A percentile compares a stretch with the other conserved stretches of the same genome.
Evolutionary conservation across 1,140 invertebrate species (phyloP).

Genomic region (Drosophila ogumai): DNA sequence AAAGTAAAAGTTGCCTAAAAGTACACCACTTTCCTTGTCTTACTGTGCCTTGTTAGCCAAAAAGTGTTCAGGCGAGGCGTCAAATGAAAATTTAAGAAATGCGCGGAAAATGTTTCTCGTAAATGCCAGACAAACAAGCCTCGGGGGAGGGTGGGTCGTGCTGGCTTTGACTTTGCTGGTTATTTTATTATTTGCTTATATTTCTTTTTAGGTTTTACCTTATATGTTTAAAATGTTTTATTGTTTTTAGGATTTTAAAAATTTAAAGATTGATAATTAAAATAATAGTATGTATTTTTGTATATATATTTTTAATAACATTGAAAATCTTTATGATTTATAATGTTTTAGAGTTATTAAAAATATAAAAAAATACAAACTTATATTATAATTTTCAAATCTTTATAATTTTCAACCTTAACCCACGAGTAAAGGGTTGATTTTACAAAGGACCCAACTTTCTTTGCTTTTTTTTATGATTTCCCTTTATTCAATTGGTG

Average conservation of each 20-base stretch:
- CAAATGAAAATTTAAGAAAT: conserved; percentile 9
- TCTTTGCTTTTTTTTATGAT: not conserved
- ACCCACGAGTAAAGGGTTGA: no score
- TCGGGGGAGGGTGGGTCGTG: not conserved
- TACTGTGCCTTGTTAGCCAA: conserved; percentile 1
- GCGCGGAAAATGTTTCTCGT: conserved; percentile 9
- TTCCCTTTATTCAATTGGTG: conserved; percentile 5
- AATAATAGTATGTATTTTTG: no score
- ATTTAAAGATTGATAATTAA: no score
- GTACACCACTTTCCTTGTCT: not conserved
- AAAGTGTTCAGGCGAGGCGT: conserved; percentile 7
- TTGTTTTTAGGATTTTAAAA: not conserved
- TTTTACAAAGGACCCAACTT: not conserved
- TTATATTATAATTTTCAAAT: no score
- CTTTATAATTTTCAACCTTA: no score
- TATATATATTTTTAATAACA: no score
- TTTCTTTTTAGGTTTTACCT: not conserved
- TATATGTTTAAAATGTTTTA: not conserved
- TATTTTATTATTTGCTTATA: not conserved
- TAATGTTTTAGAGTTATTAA: no score
- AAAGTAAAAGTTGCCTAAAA: not conserved
- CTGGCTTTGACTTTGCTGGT: not conserved
- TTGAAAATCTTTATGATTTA: no score
- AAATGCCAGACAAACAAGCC: conserved; percentile 12
- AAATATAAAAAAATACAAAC: no score